Conservation (phyloP, 1,140 invertebrate species). For the Zaprionus gabonicus region DNA sequence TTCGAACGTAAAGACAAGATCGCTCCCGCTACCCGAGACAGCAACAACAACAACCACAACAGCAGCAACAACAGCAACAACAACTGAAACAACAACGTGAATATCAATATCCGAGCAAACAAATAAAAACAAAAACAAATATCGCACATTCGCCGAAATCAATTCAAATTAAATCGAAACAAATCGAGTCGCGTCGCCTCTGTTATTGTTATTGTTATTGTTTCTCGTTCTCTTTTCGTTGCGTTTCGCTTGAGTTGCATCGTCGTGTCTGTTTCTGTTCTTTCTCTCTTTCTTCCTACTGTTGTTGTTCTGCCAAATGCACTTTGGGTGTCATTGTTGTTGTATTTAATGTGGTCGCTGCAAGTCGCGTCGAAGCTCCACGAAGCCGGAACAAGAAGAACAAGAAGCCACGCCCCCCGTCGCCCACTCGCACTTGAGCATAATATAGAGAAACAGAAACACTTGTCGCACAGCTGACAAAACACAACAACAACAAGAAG, state of each 20-base stretch:
- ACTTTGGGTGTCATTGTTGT: constrained; percentile 18
- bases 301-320: constrained; percentile 20
- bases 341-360: constrained; percentile 36
- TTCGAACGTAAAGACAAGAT: constrained; percentile 51
- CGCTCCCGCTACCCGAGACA: constrained; percentile 32
- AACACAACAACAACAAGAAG: not conserved
- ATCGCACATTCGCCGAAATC: not conserved
- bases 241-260: constrained; percentile 1
- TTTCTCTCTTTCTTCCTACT: not conserved
- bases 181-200: not conserved
- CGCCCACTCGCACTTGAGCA: not conserved
- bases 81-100: not conserved
- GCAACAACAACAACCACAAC: not conserved
- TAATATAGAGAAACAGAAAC: not conserved
- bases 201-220: not conserved
- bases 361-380: not conserved
- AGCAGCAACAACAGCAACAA: not conserved
- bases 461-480: constrained; percentile 58
- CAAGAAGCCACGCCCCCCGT: not conserved
- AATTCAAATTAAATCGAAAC: not conserved
- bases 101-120: constrained; percentile 1
- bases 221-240: constrained; percentile 4
- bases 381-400: not conserved
- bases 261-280: not conserved
- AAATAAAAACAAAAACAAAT: not conserved